A percentile compares a stretch with the other conserved stretches of the same genome.
Evolutionary conservation across 2,797 vertebrate genomes (phyloP).

Genomic region (Sebastes diploproa): DNA sequence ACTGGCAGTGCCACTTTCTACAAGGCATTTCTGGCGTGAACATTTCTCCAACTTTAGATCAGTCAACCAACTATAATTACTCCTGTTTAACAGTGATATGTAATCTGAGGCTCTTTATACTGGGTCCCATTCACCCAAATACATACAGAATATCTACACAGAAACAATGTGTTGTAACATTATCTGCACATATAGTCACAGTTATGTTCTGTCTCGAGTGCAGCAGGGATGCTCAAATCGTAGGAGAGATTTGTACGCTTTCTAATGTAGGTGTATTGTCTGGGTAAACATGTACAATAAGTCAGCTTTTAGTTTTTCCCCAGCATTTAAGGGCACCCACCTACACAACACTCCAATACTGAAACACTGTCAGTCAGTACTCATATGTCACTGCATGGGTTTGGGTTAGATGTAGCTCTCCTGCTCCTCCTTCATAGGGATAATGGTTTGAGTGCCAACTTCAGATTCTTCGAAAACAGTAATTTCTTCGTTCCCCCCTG

Average conservation of each 20-base stretch:
- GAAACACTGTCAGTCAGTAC: slow-evolving; percentile 12
- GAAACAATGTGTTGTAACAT: slow-evolving; percentile 15
- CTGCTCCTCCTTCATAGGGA: slow-evolving; percentile 90
- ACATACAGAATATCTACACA: slow-evolving; percentile 24
- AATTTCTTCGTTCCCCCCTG: slow-evolving; percentile 72
- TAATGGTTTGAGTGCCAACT: slow-evolving; percentile 84
- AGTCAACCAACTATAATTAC: slow-evolving; percentile 15
- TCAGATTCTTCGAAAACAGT: slow-evolving; percentile 86
- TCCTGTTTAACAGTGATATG: slow-evolving; percentile 39
- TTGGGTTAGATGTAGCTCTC: slow-evolving; percentile 51
- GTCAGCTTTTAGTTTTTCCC: slow-evolving; percentile 10
- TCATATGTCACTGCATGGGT: background rate
- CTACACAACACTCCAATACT: background rate
- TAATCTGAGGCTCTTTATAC: slow-evolving; percentile 34
- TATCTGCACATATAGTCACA: slow-evolving; percentile 40
- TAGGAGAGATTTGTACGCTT: slow-evolving; percentile 7
- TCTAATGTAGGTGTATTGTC: slow-evolving; percentile 3
- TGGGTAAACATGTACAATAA: slow-evolving; percentile 5
- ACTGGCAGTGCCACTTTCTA: slow-evolving; percentile 91
- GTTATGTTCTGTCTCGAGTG: slow-evolving; percentile 46
- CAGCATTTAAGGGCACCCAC: slow-evolving; percentile 1
- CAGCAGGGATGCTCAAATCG: slow-evolving; percentile 23
- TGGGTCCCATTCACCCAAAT: slow-evolving; percentile 29
- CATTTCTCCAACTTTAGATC: slow-evolving; percentile 32
- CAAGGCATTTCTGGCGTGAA: slow-evolving; percentile 94